A percentile compares a stretch with the other conserved stretches of the same genome.
These are phyloP conservation scores for Callimorpha dominula DNA, from an alignment of 2,888 invertebrate genomes.

Conservation along the genomic window DNA sequence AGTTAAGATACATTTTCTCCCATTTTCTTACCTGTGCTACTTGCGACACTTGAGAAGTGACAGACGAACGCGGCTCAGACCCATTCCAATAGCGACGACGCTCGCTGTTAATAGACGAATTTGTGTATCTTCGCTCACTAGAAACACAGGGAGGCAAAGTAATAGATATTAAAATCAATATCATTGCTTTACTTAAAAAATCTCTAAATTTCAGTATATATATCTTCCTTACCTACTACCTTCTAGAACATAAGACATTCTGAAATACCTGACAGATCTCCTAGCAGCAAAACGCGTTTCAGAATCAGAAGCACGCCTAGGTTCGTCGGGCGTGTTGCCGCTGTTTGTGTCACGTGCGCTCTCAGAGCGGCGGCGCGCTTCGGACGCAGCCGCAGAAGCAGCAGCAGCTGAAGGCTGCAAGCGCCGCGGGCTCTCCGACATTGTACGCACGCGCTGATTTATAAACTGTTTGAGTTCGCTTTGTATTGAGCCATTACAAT, in stretches of 20 bases:
- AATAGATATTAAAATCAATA: neutral
- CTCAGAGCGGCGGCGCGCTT: conserved; percentile 75
- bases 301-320: conserved; percentile 75
- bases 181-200: neutral
- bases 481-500: neutral
- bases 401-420: conserved; percentile 65
- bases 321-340: conserved; percentile 58
- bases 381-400: conserved; percentile 57
- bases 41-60: conserved; percentile 80
- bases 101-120: conserved; percentile 80
- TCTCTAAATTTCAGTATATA: neutral
- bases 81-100: conserved; percentile 80
- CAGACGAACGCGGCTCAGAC: conserved; percentile 80
- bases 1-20: neutral
- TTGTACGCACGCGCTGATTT: conserved; percentile 74
- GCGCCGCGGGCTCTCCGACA: conserved; percentile 79
- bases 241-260: neutral
- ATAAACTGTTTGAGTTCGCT: conserved; percentile 40
- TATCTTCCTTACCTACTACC: no score
- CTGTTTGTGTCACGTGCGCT: conserved; percentile 65
- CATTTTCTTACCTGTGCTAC: conserved; percentile 67
- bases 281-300: conserved; percentile 68
- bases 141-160: neutral
- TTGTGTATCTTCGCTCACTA: conserved; percentile 78
- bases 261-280: conserved; percentile 74